Conservation (phyloP, 2,113 vertebrate genomes). For the Sapajus apella region DNA sequence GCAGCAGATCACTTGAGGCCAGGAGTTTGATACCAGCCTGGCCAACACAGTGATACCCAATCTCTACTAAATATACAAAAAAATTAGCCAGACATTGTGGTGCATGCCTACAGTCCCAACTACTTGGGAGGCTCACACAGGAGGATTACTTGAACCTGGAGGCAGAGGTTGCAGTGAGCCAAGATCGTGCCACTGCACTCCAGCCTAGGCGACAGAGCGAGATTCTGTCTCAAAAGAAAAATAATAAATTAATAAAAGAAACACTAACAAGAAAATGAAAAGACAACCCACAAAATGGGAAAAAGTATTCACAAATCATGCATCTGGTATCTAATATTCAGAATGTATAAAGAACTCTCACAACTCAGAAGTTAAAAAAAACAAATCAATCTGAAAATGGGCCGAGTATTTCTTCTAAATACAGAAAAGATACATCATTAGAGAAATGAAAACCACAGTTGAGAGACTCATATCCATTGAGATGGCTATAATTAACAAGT, state of each 20-base stretch:
- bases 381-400: neutral
- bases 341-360: constrained; percentile 29
- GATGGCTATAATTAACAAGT: neutral
- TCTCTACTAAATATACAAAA: too few species aligned
- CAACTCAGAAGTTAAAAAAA: neutral
- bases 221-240: too few species aligned
- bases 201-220: too few species aligned
- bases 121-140: too few species aligned
- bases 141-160: too few species aligned
- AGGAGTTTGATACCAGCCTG: too few species aligned
- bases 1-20: too few species aligned
- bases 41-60: too few species aligned
- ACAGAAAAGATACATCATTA: neutral
- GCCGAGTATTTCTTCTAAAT: constrained; percentile 1
- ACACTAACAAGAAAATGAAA: neutral
- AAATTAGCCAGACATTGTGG: too few species aligned
- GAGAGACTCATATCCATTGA: neutral
- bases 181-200: too few species aligned
- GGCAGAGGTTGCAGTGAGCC: too few species aligned
- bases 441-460: neutral
- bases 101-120: too few species aligned
- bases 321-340: neutral
- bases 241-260: neutral
- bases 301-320: neutral
- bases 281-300: neutral